Evolutionary conservation across 2,888 invertebrate genomes (phyloP).

Genomic region (Coremacera marginata): DNA sequence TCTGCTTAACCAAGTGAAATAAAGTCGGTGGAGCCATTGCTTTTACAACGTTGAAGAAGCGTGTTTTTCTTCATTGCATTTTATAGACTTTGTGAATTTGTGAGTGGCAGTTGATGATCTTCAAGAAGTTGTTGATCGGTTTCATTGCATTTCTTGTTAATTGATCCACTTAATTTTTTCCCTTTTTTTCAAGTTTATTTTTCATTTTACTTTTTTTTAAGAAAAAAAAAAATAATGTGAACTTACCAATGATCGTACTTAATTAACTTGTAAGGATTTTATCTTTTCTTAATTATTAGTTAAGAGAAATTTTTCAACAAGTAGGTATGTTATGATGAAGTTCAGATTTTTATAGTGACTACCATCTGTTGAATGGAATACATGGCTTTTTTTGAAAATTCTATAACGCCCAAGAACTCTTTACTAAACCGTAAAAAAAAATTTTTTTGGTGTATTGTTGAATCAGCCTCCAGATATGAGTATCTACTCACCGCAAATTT

Average conservation of each 20-base stretch:
- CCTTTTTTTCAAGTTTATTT: neutral
- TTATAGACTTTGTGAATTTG: neutral
- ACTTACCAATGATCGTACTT: neutral
- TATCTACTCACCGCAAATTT: no score
- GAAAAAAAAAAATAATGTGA: neutral
- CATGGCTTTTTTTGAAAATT: no score
- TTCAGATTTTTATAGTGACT: no score
- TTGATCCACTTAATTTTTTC: constrained; percentile 7
- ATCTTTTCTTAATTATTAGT: no score
- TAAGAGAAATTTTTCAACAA: no score
- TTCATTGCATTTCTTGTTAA: neutral
- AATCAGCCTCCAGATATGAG: no score
- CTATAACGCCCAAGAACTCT: no score
- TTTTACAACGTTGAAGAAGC: neutral
- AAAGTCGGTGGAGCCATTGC: neutral
- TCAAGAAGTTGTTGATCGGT: neutral
- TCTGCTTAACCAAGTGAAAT: neutral
- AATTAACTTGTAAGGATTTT: no score
- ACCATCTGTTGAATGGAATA: no score
- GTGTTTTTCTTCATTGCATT: neutral
- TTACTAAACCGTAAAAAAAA: no score
- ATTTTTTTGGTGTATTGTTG: no score
- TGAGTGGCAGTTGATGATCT: neutral
- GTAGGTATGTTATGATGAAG: no score
- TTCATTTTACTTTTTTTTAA: neutral